Evolutionary conservation across 1,140 invertebrate species (phyloP), one percentile per base, ranked within the genome.

Genomic region (Procambarus clarkii): DNA sequence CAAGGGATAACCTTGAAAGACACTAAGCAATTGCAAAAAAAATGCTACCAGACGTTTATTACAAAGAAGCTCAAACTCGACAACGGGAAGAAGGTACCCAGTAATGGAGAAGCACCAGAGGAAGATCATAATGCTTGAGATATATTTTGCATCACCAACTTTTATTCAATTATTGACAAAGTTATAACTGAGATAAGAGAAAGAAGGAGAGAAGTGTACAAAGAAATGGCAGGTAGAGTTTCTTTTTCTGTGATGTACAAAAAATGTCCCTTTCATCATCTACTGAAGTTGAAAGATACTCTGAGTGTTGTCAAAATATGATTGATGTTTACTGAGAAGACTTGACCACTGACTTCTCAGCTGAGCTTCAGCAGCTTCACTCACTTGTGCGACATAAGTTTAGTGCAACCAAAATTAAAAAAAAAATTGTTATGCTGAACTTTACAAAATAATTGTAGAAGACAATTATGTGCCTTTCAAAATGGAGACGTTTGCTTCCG

Each of bases 81-180:
- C 80, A 90, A 80, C 50, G 50, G 91, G 91, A 86, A 93, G 48
- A 76, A 92, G n/a, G 86, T 86, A 83, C 86, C 78, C 46, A 92
- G 91, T 92, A 88, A 91, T 54, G 78, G 91, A 92, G 87, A 92
- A 93, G 93, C 80, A 87, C 84, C 92, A 91, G 92, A 92, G 64
- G 91, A 90, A 86, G 93, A 93, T 93, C 76, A 92, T 82, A 93
- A 93, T 92, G 82, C 45, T 90, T 86, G 82, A 90, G 86, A 93
- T 84, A 76, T 86, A 15, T 92, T 58, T 86, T 74, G 83, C 48
- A 54, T 54, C 50, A 54, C 50, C 50, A 54, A 5, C 0, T 54
- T 54, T 54, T 2, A 54, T 11, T 8, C 50, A 54, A 11, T 54
- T 54, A 11, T 54, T 54, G 50, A 54, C 0, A 54, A 54, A 3